Base-by-base conservation (phyloP, 92 coral and sea anemone species). In the Epizoanthus fatuus region DNA sequence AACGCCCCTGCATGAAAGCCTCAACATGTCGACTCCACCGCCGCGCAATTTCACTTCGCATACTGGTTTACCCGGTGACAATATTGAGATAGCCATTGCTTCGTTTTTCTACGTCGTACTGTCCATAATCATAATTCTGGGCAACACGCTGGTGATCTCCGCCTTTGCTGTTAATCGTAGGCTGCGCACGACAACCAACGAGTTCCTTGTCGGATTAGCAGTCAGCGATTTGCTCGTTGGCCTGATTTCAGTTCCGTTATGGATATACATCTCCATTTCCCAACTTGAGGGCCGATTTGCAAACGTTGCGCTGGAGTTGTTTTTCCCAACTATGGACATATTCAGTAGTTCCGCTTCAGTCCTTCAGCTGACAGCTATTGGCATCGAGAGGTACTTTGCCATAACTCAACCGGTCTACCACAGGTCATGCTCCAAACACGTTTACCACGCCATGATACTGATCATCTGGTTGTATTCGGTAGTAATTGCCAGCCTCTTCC, bases 301-400 rank as follows among this genome's bases (percentile, higher is more conserved):
- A 39, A 74, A 88, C 72, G 75, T 62, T 42, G 82, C 62, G 22
- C 68, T 93, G 25, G 64, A 66, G 47, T 62, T 68, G 11, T 85
- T 94, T 15, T 94, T 92, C 77, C 86, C 90, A 39, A 90, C 88
- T n/a, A 88, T 94, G 63, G 97, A 94, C 44, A 84, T 91, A 6
- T 92, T 94, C 77, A 91, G 97, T 64, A 93, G 95, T 17, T 65
- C 90, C 66, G 91, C 97, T 2, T 91, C 97, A 5, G 91, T 94
- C 1, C 90, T 94, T 3, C 97, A 94, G 56, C 79, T 94, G 29
- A 93, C 95, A 9, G 87, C 86, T 14, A 91, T 94, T 19, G 90
- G 97, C 38, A 74, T 91, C 6, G 97, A 94, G 62, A 68, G 97
- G 1, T 89, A 75, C 49, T 60, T 94, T 25, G 94, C 97, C 8